These are phyloP conservation scores for Nycticorax nycticorax DNA, from an alignment of 2,113 vertebrate species.

Conservation along the genomic window DNA sequence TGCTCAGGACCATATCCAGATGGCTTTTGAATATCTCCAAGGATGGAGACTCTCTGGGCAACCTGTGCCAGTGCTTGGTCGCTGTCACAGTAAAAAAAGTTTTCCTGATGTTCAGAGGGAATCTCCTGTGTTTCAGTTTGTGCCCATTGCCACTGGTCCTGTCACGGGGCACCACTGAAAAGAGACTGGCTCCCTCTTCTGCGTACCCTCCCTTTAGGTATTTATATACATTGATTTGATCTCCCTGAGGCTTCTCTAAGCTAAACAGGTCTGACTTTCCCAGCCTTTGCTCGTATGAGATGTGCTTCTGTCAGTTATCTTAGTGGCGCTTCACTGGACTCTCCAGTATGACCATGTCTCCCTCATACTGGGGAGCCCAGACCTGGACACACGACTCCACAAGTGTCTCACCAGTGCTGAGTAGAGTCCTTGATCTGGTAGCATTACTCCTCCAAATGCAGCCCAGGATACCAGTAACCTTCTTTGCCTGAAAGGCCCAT, in stretches of 20 bases:
- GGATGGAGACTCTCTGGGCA: too few species aligned
- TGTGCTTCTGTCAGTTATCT: not conserved
- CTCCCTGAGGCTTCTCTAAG: not conserved
- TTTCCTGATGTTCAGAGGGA: not conserved
- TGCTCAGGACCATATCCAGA: not conserved
- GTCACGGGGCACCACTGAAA: not conserved
- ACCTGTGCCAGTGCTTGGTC: too few species aligned
- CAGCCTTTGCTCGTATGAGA: not conserved
- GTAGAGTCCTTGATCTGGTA: not conserved
- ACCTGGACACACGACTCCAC: not conserved
- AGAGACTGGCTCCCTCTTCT: not conserved
- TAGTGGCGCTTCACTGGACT: not conserved
- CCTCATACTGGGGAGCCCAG: not conserved
- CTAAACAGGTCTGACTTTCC: not conserved
- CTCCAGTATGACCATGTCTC: not conserved
- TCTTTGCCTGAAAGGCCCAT: not conserved
- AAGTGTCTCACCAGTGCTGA: not conserved
- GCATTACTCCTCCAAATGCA: not conserved
- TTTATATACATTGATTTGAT: not conserved
- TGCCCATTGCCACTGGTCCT: rapidly evolving
- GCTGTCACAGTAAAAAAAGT: too few species aligned
- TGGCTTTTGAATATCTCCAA: too few species aligned
- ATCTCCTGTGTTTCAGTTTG: not conserved
- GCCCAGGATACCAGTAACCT: not conserved
- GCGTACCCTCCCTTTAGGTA: not conserved